Evolutionary conservation across 2,113 vertebrate species (phyloP).

Genomic region (Lycaon pictus): DNA sequence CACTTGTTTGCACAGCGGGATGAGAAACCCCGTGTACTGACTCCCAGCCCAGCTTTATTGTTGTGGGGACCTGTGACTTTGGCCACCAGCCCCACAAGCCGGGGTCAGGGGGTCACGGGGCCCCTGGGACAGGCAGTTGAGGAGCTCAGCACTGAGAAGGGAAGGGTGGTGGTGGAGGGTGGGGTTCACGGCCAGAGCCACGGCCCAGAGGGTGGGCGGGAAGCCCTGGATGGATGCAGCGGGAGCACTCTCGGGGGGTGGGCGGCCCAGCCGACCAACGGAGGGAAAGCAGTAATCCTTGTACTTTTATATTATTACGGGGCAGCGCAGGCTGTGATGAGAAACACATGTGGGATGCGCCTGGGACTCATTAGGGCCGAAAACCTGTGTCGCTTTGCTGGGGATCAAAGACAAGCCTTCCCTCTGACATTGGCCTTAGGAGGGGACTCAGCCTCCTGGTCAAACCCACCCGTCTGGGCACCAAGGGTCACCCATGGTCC

Average conservation of each 20-base stretch:
- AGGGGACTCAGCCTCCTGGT: background rate
- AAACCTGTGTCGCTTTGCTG: slow-evolving; percentile 82
- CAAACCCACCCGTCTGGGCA: background rate
- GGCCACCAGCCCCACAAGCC: no score
- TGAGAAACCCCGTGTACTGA: background rate
- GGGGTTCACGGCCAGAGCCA: background rate
- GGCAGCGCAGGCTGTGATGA: slow-evolving; percentile 89
- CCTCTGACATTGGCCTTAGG: slow-evolving; percentile 1
- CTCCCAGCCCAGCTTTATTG: background rate
- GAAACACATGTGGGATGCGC: slow-evolving; percentile 95
- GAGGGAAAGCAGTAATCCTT: slow-evolving; percentile 87
- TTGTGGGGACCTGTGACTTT: background rate
- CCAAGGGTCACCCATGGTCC: background rate
- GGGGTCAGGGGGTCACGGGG: background rate
- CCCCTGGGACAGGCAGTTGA: background rate
- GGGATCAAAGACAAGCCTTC: slow-evolving; percentile 58
- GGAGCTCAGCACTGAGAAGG: background rate
- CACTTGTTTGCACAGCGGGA: background rate
- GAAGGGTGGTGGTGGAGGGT: background rate
- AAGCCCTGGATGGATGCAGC: background rate
- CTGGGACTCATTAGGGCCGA: slow-evolving; percentile 92
- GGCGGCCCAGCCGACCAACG: slow-evolving; percentile 60
- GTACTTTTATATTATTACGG: slow-evolving; percentile 88
- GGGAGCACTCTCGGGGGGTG: slow-evolving; percentile 14
- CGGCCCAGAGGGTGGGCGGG: background rate